A percentile compares a stretch with the other conserved stretches of the same genome.
Conservation (phyloP, 2,113 vertebrate species). For the Brachirus orientalis region DNA sequence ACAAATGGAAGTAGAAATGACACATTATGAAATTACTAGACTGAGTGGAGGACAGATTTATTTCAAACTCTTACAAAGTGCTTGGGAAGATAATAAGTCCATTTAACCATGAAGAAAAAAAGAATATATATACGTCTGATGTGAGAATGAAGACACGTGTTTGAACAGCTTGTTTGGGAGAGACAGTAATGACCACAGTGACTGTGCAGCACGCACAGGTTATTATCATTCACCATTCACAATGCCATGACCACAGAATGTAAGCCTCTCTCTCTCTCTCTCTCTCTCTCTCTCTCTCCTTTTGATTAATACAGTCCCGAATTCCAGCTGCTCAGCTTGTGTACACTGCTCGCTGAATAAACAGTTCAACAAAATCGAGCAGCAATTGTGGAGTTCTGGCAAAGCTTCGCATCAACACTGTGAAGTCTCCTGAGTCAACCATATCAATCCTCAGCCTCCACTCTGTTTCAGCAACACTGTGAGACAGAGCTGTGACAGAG, state of each 20-base stretch:
- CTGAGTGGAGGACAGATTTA: conserved; percentile 9
- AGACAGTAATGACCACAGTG: not conserved
- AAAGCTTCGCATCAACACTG: conserved; percentile 42
- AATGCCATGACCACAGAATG: conserved; percentile 47
- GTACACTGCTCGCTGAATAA: conserved; percentile 57
- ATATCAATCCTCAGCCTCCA: conserved; percentile 13
- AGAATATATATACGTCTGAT: too few relatives aligned
- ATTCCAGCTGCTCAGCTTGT: conserved; percentile 53
- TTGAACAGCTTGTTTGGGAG: conserved; percentile 32
- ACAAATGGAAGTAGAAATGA: conserved; percentile 31
- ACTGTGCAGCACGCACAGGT: conserved; percentile 22
- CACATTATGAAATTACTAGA: conserved; percentile 14
- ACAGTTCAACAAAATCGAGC: conserved; percentile 55
- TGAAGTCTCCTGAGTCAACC: conserved; percentile 24
- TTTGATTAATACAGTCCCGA: conserved; percentile 57
- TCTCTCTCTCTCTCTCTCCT: conserved; percentile 23
- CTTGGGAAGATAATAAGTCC: not conserved
- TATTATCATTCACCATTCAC: conserved; percentile 47
- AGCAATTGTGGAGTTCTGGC: conserved; percentile 27
- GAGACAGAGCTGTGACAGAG: too few relatives aligned
- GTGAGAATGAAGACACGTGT: conserved; percentile 12
- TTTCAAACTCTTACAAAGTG: not conserved
- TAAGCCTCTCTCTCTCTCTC: conserved; percentile 22
- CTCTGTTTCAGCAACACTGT: too few relatives aligned
- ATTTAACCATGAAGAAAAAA: not conserved